These are phyloP conservation scores for Stictonetta naevosa DNA, from an alignment of 2,113 vertebrate genomes.

Conservation along the genomic window DNA sequence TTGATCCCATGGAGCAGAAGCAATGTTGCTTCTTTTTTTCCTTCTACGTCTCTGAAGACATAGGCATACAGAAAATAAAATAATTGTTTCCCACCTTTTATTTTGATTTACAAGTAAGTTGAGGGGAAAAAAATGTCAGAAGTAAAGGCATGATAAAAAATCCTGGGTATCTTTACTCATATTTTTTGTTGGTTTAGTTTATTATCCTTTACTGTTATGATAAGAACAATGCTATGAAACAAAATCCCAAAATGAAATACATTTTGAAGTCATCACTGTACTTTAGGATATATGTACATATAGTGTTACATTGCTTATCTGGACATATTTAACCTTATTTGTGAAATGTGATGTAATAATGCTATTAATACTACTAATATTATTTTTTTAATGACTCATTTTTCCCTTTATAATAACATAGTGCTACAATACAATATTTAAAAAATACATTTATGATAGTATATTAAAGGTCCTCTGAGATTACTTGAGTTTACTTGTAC, in stretches of 20 bases:
- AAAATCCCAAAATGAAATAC: neutral
- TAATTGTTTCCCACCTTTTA: neutral
- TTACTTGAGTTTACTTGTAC: neutral
- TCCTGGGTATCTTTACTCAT: neutral
- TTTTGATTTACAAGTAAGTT: neutral
- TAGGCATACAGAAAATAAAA: neutral
- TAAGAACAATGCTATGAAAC: neutral
- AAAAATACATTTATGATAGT: neutral
- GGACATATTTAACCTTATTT: neutral
- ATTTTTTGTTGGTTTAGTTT: neutral
- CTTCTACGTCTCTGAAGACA: neutral
- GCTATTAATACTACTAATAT: too few species aligned
- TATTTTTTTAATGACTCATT: neutral
- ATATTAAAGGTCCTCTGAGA: neutral
- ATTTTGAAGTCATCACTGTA: neutral
- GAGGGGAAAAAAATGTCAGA: neutral
- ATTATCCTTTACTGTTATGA: neutral
- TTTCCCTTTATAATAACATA: neutral
- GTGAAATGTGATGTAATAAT: neutral
- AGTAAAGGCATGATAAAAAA: neutral
- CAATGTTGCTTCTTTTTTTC: neutral
- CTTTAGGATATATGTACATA: neutral
- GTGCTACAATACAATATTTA: neutral
- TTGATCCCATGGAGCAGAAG: neutral
- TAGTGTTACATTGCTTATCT: neutral